These are phyloP conservation scores for Thripadectes ignobilis DNA, from an alignment of 2,797 vertebrate genomes.

Conservation along the genomic window DNA sequence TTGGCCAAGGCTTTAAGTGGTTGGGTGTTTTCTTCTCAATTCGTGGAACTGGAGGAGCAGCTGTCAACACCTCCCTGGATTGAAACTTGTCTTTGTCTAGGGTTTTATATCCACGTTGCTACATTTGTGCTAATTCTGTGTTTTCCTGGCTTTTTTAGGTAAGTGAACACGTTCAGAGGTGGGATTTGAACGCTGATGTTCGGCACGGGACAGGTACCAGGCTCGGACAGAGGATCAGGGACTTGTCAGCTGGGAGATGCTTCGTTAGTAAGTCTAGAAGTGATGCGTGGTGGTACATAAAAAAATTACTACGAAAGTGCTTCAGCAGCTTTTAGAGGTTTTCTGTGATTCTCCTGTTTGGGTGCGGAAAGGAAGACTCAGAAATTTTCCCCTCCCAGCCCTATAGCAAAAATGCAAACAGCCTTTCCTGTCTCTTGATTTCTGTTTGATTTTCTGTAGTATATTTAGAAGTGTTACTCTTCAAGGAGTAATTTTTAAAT, in stretches of 20 bases:
- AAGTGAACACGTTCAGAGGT: background rate
- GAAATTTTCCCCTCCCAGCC: fast-evolving
- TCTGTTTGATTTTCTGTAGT: background rate
- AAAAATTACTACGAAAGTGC: background rate
- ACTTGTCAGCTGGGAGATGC: background rate
- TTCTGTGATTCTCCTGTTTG: background rate
- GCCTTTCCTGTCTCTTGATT: background rate
- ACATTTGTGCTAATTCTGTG: background rate
- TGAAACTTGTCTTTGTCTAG: background rate
- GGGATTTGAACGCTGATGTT: background rate
- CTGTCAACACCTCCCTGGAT: background rate
- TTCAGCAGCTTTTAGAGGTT: background rate
- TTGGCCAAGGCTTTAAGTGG: background rate
- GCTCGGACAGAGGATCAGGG: background rate
- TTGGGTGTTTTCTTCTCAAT: background rate
- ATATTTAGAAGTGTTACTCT: background rate
- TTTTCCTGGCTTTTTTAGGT: conserved; percentile 17
- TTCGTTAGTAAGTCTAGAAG: background rate
- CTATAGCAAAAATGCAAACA: fast-evolving
- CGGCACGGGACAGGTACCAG: background rate
- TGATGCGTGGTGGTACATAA: fast-evolving
- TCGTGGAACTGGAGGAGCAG: background rate
- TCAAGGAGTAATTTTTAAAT: background rate
- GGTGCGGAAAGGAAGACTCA: background rate
- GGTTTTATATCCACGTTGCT: background rate